phyloP scores from a whole-genome alignment of 2,888 invertebrate species.

The Dilophus febrilis region DNA sequence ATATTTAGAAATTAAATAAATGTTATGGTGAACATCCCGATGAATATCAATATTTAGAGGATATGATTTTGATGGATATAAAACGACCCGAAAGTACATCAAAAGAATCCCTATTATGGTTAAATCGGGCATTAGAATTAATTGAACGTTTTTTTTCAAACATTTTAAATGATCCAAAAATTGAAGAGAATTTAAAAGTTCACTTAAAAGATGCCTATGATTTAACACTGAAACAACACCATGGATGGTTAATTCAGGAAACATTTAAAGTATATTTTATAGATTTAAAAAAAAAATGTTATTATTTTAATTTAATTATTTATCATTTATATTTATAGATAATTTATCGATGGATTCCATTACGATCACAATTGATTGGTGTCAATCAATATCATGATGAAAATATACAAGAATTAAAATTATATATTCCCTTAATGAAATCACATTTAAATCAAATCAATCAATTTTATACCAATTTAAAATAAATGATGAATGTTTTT shows the following conservation, averaged over 20 bases:
- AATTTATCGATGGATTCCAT: conserved; percentile 45
- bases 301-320: conserved; percentile 1
- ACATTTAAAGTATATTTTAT: conserved; percentile 50
- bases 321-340: conserved; percentile 32
- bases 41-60: conserved; percentile 42
- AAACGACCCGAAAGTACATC: conserved; percentile 33
- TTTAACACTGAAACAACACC: conserved; percentile 51
- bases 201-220: conserved; percentile 50
- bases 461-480: not conserved
- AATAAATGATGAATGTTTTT: no score
- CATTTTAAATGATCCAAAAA: conserved; percentile 21
- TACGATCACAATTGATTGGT: conserved; percentile 37
- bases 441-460: conserved; percentile 40
- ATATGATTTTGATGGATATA: conserved; percentile 46
- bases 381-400: conserved; percentile 26
- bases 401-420: conserved; percentile 28
- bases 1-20: conserved; percentile 41
- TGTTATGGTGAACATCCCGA: conserved; percentile 35
- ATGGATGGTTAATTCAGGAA: conserved; percentile 60
- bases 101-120: conserved; percentile 52
- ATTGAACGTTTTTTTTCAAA: conserved; percentile 27
- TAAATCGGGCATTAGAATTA: conserved; percentile 41
- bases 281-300: conserved; percentile 1
- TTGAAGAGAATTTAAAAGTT: conserved; percentile 38
- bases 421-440: conserved; percentile 37